Evolutionary conservation across 2,888 invertebrate genomes (phyloP), one percentile per base, ranked within the genome.

Genomic region (Orgyia antiqua): DNA sequence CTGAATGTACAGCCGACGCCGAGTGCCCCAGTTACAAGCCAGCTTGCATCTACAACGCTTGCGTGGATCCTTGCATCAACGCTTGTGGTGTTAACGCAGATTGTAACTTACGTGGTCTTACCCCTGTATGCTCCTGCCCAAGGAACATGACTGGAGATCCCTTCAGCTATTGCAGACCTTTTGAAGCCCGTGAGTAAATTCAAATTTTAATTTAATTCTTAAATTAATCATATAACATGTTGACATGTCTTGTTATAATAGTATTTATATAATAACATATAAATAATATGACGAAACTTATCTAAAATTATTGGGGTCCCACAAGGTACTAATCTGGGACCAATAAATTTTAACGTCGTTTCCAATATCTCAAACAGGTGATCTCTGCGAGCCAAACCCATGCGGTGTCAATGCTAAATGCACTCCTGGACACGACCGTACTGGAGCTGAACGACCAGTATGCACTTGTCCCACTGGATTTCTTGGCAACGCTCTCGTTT

Each of bases 81-180:
- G 92, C 92, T 4, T 95, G 95, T 56, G 95, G 94, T 23, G 80
- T 90, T 9, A 90, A 91, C 42, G 95, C 95, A 2, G 92, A 95
- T 55, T 96, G 95, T 70, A 89, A 91, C 57, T 87, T 95, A 21
- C 88, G 93, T 24, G 94, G 92, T 2, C 87, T 93, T 29, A 94
- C 94, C 3, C 94, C 95, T 0, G 90, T 95, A 9, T 96, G 95
- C 72, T 94, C 93, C 33, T 96, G 95, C 68, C 95, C 95, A 1
- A 90, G 89, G 60, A 93, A 94, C 58, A 94, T 93, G 92, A 95
- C 95, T 12, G 95, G 95, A 1, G 92, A 95, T 87, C 95, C 95
- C 2, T 95, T 95, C 74, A 87, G 91, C 2, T 88, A 88, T 62
- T 95, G 95, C 77, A 89, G 95, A 51, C 93, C 92, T 45, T 95